Evolutionary conservation across 1,140 invertebrate species (phyloP).

Genomic region (Papilio polytes): DNA sequence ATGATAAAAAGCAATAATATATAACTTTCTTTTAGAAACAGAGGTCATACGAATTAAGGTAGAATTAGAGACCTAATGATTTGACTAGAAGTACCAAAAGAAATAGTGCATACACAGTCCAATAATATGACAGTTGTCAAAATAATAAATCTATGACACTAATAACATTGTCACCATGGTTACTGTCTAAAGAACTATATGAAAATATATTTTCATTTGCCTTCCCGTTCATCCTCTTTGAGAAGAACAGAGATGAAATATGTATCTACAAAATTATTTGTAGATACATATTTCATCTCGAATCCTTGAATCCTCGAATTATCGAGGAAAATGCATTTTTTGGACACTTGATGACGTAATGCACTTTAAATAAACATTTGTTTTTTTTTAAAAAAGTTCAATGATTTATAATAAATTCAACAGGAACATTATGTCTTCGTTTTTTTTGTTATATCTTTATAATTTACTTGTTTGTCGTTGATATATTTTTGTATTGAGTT

Average conservation of each 20-base stretch:
- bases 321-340: not conserved
- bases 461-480: slow-evolving; percentile 5
- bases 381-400: not conserved
- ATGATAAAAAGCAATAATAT: slow-evolving; percentile 30
- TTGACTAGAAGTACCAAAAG: not conserved
- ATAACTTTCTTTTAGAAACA: not conserved
- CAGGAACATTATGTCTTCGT: not conserved
- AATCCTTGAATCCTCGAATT: too few relatives aligned
- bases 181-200: not conserved
- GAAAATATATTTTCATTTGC: too few relatives aligned
- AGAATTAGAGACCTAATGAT: not conserved
- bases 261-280: too few relatives aligned
- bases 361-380: not conserved
- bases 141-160: too few relatives aligned
- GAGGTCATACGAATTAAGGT: not conserved
- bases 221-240: not conserved
- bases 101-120: not conserved
- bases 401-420: not conserved
- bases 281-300: too few relatives aligned
- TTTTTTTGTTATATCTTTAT: not conserved
- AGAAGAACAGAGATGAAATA: too few relatives aligned
- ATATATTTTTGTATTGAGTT: not conserved
- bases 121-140: too few relatives aligned
- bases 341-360: not conserved
- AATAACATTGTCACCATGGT: not conserved